phyloP scores from a whole-genome alignment of 2,797 vertebrate genomes.

The Brachyrhaphis roseni region DNA sequence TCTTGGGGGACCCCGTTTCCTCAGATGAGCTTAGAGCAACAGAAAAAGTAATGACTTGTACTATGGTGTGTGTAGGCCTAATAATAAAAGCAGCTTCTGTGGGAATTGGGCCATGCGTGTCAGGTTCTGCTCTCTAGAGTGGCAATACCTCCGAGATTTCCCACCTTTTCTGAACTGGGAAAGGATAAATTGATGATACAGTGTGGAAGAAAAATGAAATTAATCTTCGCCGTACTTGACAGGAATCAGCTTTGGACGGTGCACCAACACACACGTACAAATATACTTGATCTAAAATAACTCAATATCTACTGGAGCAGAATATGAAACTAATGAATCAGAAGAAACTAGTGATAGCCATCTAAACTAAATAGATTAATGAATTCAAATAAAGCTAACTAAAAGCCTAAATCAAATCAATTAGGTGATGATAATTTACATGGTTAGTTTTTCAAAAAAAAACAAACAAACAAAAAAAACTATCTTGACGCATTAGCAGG shows the following conservation, averaged over 20 bases:
- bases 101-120: slow-evolving; percentile 84
- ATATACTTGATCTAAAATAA: slow-evolving; percentile 52
- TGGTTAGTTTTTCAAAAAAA: slow-evolving; percentile 43
- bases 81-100: slow-evolving; percentile 86
- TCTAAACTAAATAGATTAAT: slow-evolving; percentile 46
- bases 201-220: slow-evolving; percentile 85
- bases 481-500: slow-evolving; percentile 47
- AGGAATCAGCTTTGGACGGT: slow-evolving; percentile 73
- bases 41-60: slow-evolving; percentile 87
- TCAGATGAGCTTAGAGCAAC: slow-evolving; percentile 83
- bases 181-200: slow-evolving; percentile 86
- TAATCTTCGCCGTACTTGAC: slow-evolving; percentile 82
- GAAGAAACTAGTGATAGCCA: slow-evolving; percentile 64
- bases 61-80: slow-evolving; percentile 78
- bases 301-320: slow-evolving; percentile 64
- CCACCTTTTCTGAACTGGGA: slow-evolving; percentile 71
- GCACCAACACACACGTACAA: slow-evolving; percentile 13
- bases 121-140: slow-evolving; percentile 83
- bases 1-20: slow-evolving; percentile 79
- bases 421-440: slow-evolving; percentile 56
- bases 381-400: slow-evolving; percentile 60
- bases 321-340: slow-evolving; percentile 72
- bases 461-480: not conserved
- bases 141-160: slow-evolving; percentile 78
- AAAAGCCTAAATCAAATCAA: slow-evolving; percentile 62